A percentile compares a stretch with the other conserved stretches of the same genome.
These are phyloP conservation scores for Drosophila ambigua DNA, from an alignment of 1,140 invertebrate genomes.

Conservation along the genomic window DNA sequence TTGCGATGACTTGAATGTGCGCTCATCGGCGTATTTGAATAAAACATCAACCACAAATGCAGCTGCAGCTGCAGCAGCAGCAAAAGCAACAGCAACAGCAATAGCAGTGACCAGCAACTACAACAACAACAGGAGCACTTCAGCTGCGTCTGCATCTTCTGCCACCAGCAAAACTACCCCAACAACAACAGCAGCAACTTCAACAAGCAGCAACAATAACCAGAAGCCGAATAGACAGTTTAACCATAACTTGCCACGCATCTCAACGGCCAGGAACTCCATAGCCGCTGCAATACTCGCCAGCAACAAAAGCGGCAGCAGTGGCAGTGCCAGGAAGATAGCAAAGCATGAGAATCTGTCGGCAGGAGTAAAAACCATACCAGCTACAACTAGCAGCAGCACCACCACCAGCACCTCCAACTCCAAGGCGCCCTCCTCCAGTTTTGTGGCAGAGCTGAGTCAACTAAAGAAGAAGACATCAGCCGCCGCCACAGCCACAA, in stretches of 20 bases:
- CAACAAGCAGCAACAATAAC: conserved; percentile 22
- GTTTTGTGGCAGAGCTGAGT: no score
- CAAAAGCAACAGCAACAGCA: conserved; percentile 22
- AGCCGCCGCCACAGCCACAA: conserved; percentile 3
- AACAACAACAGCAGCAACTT: conserved; percentile 23
- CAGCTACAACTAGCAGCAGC: conserved; percentile 5
- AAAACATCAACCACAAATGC: conserved; percentile 52
- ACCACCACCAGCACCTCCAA: conserved; percentile 4
- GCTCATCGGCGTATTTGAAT: conserved; percentile 62
- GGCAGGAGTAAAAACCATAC: conserved; percentile 23
- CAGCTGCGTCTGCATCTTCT: conserved; percentile 15
- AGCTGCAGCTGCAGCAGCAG: conserved; percentile 46
- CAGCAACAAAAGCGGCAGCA: conserved; percentile 26
- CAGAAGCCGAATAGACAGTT: conserved; percentile 46
- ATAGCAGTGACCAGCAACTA: neutral
- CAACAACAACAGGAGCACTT: conserved; percentile 18
- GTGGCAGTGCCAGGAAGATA: conserved; percentile 43
- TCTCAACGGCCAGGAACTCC: conserved; percentile 54
- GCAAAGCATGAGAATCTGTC: conserved; percentile 68
- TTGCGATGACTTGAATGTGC: conserved; percentile 77
- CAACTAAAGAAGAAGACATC: neutral
- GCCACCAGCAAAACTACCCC: conserved; percentile 10
- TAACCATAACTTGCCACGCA: conserved; percentile 58
- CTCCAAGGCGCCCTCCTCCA: conserved; percentile 15
- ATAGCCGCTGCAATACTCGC: conserved; percentile 65